These are phyloP conservation scores for Nannobrachium achirus DNA, from an alignment of 2,113 vertebrate genomes.

Conservation along the genomic window DNA sequence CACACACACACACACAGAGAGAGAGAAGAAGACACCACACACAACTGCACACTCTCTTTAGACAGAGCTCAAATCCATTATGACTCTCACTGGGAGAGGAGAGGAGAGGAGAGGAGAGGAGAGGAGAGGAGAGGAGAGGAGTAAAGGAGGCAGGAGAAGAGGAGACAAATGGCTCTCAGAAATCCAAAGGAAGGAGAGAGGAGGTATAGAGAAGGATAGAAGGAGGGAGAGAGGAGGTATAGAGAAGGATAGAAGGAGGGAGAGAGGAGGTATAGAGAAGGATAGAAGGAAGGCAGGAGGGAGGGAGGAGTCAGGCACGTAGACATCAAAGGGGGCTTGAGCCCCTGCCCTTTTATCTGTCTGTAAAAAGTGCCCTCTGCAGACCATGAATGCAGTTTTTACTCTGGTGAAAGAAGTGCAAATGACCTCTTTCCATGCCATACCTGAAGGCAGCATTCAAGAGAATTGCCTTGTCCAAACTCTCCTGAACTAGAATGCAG, in stretches of 20 bases:
- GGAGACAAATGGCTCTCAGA: neutral
- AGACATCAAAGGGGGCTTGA: too few relatives aligned
- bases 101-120: slow-evolving; percentile 63
- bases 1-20: slow-evolving; percentile 54
- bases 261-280: neutral
- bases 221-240: neutral
- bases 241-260: neutral
- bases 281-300: neutral
- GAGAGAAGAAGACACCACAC: slow-evolving; percentile 42
- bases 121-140: neutral
- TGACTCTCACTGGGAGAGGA: slow-evolving; percentile 45
- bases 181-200: neutral
- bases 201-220: too few relatives aligned
- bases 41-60: slow-evolving; percentile 54
- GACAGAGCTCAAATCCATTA: slow-evolving; percentile 51
- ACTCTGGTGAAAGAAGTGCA: too few relatives aligned
- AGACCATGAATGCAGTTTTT: too few relatives aligned
- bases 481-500: too few relatives aligned
- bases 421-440: too few relatives aligned
- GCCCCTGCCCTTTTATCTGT: too few relatives aligned
- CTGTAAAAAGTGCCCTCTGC: too few relatives aligned
- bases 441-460: too few relatives aligned
- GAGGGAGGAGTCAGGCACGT: neutral
- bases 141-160: neutral
- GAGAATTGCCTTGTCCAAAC: too few relatives aligned